phyloP scores from a whole-genome alignment of 2,888 invertebrate species.

The Ditula angustiorana region DNA sequence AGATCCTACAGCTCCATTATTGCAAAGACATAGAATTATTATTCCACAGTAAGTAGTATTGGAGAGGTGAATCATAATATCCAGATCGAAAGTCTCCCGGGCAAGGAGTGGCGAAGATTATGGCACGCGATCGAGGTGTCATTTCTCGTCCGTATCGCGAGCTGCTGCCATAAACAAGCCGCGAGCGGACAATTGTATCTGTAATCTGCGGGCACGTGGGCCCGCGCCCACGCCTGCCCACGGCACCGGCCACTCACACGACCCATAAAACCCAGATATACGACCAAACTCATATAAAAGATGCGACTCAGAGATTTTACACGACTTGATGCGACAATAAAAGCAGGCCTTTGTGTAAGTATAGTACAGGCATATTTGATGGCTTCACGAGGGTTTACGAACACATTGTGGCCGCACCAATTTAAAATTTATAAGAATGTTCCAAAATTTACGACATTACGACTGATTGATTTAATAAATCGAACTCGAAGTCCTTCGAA shows the following conservation, averaged over 20 bases:
- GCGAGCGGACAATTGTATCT: constrained; percentile 76
- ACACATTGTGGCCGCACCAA: constrained; percentile 37
- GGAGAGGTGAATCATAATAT: constrained; percentile 28
- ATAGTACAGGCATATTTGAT: constrained; percentile 41
- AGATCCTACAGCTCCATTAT: no score
- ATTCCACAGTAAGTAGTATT: not conserved
- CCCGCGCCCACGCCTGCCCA: constrained; percentile 75
- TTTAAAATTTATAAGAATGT: constrained; percentile 38
- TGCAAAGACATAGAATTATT: no score
- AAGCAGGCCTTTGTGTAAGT: constrained; percentile 34
- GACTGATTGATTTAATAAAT: constrained; percentile 38
- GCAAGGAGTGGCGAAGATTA: constrained; percentile 55
- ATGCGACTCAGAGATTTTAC: constrained; percentile 73
- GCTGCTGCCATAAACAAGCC: constrained; percentile 75
- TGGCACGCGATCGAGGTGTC: constrained; percentile 69
- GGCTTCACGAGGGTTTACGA: constrained; percentile 54
- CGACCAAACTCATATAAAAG: constrained; percentile 69
- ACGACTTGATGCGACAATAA: constrained; percentile 60
- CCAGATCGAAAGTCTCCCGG: constrained; percentile 39
- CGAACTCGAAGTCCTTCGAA: constrained; percentile 27
- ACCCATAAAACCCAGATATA: constrained; percentile 76
- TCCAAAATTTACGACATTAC: constrained; percentile 31
- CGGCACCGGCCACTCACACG: constrained; percentile 55
- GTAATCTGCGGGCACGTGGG: constrained; percentile 76
- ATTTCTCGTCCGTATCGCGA: constrained; percentile 66